These are phyloP conservation scores for Eupithecia abbreviata DNA, from an alignment of 2,888 invertebrate genomes.

Conservation along the genomic window DNA sequence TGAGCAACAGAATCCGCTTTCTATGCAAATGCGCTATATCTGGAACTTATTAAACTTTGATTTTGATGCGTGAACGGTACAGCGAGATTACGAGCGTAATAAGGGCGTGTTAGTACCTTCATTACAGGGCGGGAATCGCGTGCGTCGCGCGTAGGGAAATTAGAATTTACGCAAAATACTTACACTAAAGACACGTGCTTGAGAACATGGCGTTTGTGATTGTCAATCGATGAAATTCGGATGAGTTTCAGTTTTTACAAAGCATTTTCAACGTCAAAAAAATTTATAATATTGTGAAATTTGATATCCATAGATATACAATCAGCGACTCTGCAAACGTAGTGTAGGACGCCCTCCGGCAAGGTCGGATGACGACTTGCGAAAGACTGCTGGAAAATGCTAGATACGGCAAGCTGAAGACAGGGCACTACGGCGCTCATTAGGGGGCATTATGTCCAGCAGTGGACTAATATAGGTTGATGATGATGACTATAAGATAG, in stretches of 20 bases:
- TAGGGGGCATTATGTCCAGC: too few relatives aligned
- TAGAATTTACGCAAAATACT: constrained; percentile 6
- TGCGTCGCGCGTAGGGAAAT: constrained; percentile 15
- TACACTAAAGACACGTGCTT: constrained; percentile 7
- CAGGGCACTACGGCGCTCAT: too few relatives aligned
- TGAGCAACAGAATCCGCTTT: constrained; percentile 8
- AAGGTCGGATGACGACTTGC: too few relatives aligned
- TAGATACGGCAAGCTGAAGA: too few relatives aligned
- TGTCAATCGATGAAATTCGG: background rate
- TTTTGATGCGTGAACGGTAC: constrained; percentile 40
- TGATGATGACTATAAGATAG: too few relatives aligned
- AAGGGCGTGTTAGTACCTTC: constrained; percentile 21
- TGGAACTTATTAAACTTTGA: constrained; percentile 46
- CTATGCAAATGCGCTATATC: constrained; percentile 6
- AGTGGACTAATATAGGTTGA: too few relatives aligned
- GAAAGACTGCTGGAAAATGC: too few relatives aligned
- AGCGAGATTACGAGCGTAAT: constrained; percentile 31
- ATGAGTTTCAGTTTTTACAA: background rate
- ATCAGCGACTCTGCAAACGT: too few relatives aligned
- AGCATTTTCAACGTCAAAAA: background rate
- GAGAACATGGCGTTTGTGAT: background rate
- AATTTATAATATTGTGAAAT: too few relatives aligned
- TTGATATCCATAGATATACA: too few relatives aligned
- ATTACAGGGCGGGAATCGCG: constrained; percentile 13
- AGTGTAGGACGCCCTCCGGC: too few relatives aligned